Conservation (phyloP, 2,888 invertebrate species). For the Cosmopolites sordidus region DNA sequence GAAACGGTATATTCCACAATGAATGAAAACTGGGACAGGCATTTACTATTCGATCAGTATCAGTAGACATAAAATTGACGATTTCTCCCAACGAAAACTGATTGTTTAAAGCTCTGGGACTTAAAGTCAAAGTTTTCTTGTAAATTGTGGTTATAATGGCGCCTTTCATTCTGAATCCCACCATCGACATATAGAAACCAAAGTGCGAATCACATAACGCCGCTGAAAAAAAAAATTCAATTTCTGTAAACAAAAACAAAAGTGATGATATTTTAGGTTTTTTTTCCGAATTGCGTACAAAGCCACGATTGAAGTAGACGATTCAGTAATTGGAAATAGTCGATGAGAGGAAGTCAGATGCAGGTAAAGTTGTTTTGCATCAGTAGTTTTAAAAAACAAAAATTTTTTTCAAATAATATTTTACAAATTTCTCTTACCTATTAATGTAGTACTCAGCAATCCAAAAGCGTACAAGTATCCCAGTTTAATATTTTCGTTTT, state of each 20-base stretch:
- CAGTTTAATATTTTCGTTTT: constrained; percentile 59
- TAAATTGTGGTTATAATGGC: constrained; percentile 81
- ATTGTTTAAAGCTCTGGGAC: constrained; percentile 42
- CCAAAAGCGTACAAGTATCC: constrained; percentile 65
- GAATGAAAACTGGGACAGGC: constrained; percentile 95
- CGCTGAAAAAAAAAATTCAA: constrained; percentile 48
- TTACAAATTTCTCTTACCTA: too few relatives aligned
- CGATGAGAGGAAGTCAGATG: too few relatives aligned
- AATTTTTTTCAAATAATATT: too few relatives aligned
- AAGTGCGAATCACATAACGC: constrained; percentile 84
- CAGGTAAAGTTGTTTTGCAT: too few relatives aligned
- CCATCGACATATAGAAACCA: constrained; percentile 78
- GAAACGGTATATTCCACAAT: constrained; percentile 94
- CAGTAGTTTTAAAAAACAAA: too few relatives aligned
- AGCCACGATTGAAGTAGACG: too few relatives aligned
- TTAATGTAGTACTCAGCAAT: constrained; percentile 61
- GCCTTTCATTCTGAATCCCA: constrained; percentile 82
- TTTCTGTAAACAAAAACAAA: too few relatives aligned
- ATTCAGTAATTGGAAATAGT: too few relatives aligned
- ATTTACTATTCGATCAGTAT: constrained; percentile 91
- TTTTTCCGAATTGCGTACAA: too few relatives aligned
- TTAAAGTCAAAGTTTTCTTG: constrained; percentile 59
- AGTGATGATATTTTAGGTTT: too few relatives aligned
- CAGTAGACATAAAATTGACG: constrained; percentile 95
- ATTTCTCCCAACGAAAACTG: constrained; percentile 75